Evolutionary conservation across 2,888 invertebrate species (phyloP).

Genomic region (Calephelis perditalis): DNA sequence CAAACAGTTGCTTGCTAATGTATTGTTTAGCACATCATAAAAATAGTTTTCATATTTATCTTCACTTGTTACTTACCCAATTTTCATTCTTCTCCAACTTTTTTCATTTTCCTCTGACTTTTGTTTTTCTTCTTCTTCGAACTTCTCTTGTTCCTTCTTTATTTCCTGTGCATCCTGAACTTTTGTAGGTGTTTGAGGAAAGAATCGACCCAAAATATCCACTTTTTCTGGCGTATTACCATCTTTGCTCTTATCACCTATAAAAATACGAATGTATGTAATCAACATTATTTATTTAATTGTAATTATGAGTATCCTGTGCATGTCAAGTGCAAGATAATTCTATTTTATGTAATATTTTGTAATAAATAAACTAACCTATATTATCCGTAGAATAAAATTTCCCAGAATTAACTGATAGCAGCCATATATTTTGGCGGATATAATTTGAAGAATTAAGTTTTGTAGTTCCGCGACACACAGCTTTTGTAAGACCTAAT

Average conservation of each 20-base stretch:
- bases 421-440: conserved; percentile 50
- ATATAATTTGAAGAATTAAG: conserved; percentile 47
- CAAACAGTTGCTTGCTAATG: no score
- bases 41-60: not conserved
- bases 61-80: conserved; percentile 56
- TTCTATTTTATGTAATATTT: not conserved
- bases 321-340: not conserved
- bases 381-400: conserved; percentile 60
- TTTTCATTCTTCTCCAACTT: conserved; percentile 85
- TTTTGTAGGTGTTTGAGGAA: conserved; percentile 70
- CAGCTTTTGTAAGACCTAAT: conserved; percentile 52
- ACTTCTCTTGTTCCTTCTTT: conserved; percentile 73
- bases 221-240: conserved; percentile 47
- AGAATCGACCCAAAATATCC: conserved; percentile 76
- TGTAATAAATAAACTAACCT: conserved; percentile 55
- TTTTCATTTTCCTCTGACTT: conserved; percentile 81
- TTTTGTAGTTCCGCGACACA: conserved; percentile 49
- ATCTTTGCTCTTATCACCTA: conserved; percentile 46
- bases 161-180: conserved; percentile 66
- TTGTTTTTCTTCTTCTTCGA: conserved; percentile 75
- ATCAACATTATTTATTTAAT: not conserved
- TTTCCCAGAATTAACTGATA: conserved; percentile 50
- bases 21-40: not conserved
- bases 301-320: not conserved
- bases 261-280: conserved; percentile 12